phyloP scores from a whole-genome alignment of 2,113 vertebrate genomes.

The Hippocampus abdominalis region DNA sequence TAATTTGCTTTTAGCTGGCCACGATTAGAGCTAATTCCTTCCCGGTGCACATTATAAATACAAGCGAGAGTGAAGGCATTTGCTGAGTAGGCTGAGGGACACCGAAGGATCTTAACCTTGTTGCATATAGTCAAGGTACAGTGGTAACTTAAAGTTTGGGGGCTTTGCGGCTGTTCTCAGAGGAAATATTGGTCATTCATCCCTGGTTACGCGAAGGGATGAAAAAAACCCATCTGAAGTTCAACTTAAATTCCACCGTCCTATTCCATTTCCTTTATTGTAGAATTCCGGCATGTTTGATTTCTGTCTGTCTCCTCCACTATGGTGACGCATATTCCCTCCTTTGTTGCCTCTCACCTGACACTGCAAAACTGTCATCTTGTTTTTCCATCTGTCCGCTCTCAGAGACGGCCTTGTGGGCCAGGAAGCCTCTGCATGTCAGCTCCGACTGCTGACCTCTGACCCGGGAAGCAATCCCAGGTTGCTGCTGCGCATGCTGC shows the following conservation, averaged over 20 bases:
- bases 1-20: slow-evolving; percentile 86
- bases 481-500: slow-evolving; percentile 82
- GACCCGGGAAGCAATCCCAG: slow-evolving; percentile 82
- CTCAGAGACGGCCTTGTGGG: slow-evolving; percentile 77
- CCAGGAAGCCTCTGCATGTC: slow-evolving; percentile 74
- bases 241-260: too few species aligned
- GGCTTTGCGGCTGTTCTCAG: slow-evolving; percentile 20
- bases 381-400: slow-evolving; percentile 60
- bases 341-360: slow-evolving; percentile 58
- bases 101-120: slow-evolving; percentile 66
- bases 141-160: neutral
- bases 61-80: slow-evolving; percentile 76
- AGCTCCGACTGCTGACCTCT: slow-evolving; percentile 85
- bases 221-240: neutral
- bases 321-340: slow-evolving; percentile 24
- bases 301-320: slow-evolving; percentile 33
- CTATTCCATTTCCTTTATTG: neutral
- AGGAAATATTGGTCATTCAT: neutral
- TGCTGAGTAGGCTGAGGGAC: slow-evolving; percentile 78
- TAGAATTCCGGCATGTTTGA: slow-evolving; percentile 8
- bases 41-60: slow-evolving; percentile 76
- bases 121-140: slow-evolving; percentile 32
- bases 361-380: slow-evolving; percentile 71
- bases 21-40: slow-evolving; percentile 87
- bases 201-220: neutral